phyloP scores from a whole-genome alignment of 2,888 invertebrate species.

The Sesamia inferens region DNA sequence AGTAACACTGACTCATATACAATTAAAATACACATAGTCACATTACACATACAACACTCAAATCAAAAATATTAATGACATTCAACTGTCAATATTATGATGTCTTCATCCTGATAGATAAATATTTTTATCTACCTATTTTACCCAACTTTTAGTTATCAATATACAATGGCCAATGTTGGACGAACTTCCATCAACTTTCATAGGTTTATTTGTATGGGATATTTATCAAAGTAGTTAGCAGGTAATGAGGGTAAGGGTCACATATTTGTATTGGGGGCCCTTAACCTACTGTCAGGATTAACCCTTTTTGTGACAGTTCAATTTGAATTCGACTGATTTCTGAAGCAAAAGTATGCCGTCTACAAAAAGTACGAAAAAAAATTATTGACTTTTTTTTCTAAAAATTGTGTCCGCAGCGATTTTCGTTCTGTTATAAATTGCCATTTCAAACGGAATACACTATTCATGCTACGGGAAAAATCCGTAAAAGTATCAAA shows the following conservation, averaged over 20 bases:
- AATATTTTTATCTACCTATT: neutral
- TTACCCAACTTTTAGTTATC: neutral
- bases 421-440: neutral
- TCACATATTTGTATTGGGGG: constrained; percentile 42
- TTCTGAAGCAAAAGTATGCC: neutral
- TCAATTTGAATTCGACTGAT: constrained; percentile 15
- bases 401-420: neutral
- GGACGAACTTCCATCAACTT: constrained; percentile 18
- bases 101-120: neutral
- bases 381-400: neutral
- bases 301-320: constrained; percentile 47
- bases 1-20: too few species aligned
- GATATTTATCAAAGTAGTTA: constrained; percentile 55
- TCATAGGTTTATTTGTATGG: constrained; percentile 35
- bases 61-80: too few species aligned
- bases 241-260: constrained; percentile 51
- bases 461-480: neutral
- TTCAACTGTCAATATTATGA: neutral
- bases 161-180: constrained; percentile 1
- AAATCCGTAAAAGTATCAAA: constrained; percentile 21
- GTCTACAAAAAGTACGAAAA: neutral
- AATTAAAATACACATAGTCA: too few species aligned
- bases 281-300: constrained; percentile 20
- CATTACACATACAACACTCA: too few species aligned
- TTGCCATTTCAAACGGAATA: neutral